Evolutionary conservation across 1,140 invertebrate species (phyloP), one percentile per base, ranked within the genome.

Genomic region (Bombus waltoni): DNA sequence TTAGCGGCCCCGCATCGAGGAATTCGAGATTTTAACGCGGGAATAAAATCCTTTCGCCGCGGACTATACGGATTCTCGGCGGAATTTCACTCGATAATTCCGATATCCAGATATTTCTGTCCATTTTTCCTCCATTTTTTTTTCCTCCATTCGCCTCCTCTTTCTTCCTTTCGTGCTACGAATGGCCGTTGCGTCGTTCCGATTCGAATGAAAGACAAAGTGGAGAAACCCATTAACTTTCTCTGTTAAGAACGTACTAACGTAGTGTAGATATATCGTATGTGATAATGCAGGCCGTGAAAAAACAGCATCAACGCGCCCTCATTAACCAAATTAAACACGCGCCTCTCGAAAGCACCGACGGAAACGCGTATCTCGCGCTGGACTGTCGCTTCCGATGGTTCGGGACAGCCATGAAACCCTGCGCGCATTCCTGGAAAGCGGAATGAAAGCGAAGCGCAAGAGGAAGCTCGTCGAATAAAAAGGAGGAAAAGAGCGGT

Each of bases 31-130:
- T 83, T 79, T 11, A 42, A 70, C 47, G 76, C 13, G n/a, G 18
- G 53, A 44, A 78, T 78, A 70, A 83, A 78, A 77, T 38, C 28
- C 32, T 66, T 32, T 28, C 15, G 38, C 10, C 28, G 25, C n/a
- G 44, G 42, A 68, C 66, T 77, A 78, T 78, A 32, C 32, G 35
- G 65, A 70, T 42, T 78, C 11, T 11, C 25, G 15, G 1, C 15
- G 25, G 40, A 22, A 32, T 38, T 82, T 74, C 71, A 9, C 32
- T 75, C 57, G 81, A 74, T 74, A 73, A 81, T 44, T 74, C 71
- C 57, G 40, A 42, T 40, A 25, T 25, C 15, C 9, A 15, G 38
- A 25, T n/a, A 42, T 35, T 81, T 72, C 32, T 40, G 42, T 72
- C 38, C n/a, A n/a, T n/a, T n/a, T n/a, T n/a, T n/a, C n/a, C n/a